phyloP scores from a whole-genome alignment of 2,113 vertebrate species.

The Eulemur rufifrons region DNA sequence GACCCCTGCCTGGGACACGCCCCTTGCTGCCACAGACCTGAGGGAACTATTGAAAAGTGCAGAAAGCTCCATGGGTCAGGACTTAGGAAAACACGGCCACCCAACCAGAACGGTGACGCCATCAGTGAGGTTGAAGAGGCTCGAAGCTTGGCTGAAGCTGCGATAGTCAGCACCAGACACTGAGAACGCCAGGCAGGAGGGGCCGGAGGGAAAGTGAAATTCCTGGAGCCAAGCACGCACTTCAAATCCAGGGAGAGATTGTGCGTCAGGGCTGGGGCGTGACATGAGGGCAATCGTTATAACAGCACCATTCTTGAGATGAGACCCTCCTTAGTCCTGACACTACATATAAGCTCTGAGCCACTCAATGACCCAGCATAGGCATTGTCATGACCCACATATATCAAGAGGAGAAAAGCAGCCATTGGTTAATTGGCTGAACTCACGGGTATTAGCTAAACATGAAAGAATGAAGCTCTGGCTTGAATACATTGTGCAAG shows the following conservation, averaged over 20 bases:
- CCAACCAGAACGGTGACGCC: background rate
- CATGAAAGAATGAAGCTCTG: background rate
- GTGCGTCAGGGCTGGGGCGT: accelerated
- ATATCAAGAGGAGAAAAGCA: background rate
- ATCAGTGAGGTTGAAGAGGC: background rate
- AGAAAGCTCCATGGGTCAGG: background rate
- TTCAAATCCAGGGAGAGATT: background rate
- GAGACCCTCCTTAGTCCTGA: background rate
- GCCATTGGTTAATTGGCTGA: background rate
- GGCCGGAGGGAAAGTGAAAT: background rate
- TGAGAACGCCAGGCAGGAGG: background rate
- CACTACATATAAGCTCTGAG: background rate
- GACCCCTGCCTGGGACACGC: background rate
- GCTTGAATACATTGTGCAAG: background rate
- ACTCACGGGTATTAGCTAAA: background rate
- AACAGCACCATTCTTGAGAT: background rate
- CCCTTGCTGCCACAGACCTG: background rate
- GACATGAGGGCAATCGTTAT: accelerated
- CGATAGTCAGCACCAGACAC: background rate
- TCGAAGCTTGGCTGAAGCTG: background rate
- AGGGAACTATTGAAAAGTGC: background rate
- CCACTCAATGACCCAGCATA: background rate
- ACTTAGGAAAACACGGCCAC: background rate
- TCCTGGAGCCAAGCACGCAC: background rate
- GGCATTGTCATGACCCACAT: background rate